These are phyloP conservation scores for Cantharis rufa DNA, from an alignment of 2,888 invertebrate species.

Conservation along the genomic window DNA sequence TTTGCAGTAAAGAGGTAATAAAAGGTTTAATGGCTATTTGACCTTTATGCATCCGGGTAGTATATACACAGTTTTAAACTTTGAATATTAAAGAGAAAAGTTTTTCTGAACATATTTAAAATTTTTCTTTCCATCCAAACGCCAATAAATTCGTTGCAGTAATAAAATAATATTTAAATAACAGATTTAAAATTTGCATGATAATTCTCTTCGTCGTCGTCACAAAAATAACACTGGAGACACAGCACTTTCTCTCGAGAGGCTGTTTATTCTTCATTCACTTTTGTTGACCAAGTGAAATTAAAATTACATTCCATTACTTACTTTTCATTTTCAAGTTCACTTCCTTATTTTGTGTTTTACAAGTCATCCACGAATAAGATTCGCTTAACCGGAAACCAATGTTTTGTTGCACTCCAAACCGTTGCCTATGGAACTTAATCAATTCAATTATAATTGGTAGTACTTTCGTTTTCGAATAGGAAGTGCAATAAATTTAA, in stretches of 20 bases:
- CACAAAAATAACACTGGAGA: not conserved
- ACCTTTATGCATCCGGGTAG: not conserved
- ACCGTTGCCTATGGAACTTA: not conserved
- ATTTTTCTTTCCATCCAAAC: not conserved
- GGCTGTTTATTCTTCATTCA: not conserved
- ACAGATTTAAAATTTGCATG: not conserved
- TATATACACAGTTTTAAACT: not conserved
- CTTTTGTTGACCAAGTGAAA: conserved; percentile 4
- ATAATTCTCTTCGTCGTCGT: not conserved
- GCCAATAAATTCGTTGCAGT: not conserved
- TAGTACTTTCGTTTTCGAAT: not conserved
- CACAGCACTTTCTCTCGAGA: not conserved
- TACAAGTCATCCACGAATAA: conserved; percentile 5
- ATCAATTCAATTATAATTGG: not conserved
- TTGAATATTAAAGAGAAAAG: not conserved
- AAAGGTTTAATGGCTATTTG: not conserved
- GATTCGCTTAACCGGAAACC: not conserved
- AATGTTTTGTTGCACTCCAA: not conserved
- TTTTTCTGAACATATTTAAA: not conserved
- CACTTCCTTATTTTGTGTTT: conserved; percentile 22
- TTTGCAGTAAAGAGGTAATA: not conserved
- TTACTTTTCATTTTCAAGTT: conserved; percentile 27
- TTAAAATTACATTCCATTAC: not conserved
- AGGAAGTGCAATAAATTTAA: not conserved
- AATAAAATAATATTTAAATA: not conserved